Base-by-base conservation (phyloP, 2,888 invertebrate species). In the Ceriagrion tenellum region DNA sequence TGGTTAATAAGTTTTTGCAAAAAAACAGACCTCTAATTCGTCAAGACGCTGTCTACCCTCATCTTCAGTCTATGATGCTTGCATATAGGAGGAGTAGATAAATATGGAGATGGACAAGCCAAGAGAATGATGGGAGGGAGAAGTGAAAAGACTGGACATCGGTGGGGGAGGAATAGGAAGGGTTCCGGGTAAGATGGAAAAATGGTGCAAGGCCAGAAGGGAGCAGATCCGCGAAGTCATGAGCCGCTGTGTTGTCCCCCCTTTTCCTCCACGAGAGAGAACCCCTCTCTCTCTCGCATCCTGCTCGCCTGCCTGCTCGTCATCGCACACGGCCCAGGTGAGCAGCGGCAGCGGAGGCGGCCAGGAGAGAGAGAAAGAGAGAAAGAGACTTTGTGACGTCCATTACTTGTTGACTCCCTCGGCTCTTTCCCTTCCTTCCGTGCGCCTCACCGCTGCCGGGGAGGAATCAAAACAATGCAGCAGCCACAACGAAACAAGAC, bases 341-440 rank as follows among this genome's bases (percentile, higher is more conserved):
- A 59, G 91, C 91, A n/a, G 91, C 91, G n/a, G 20, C 90, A 59
- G 91, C 91, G 55, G 91, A 63, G n/a, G 20, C 90, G 13, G 26
- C 26, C 23, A 10, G 26, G 81, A 35, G 30, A 35, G 30, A 0
- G 16, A 35, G 81, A 16, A 16, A 0, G 16, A 35, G 81, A 16
- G 26, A 69, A 0, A 10, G 55, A 63, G 69, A 47, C 63, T 69
- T 47, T 91, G 91, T 91, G 91, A 91, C 93, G 93, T 93, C 69
- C 93, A 93, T 93, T 93, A 93, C 93, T 93, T 93, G 93, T 93
- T 93, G 93, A 93, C 93, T 93, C 47, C 93, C 13, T 69, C 26
- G n/a, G 26, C 69, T 69, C 69, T 69, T 69, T 69, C 47, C 47
- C 12, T 12, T n/a, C 69, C 81, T 81, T 81, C 35, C 81, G 30